phyloP scores from a whole-genome alignment of 2,888 invertebrate genomes.

The Eupithecia dodoneata region DNA sequence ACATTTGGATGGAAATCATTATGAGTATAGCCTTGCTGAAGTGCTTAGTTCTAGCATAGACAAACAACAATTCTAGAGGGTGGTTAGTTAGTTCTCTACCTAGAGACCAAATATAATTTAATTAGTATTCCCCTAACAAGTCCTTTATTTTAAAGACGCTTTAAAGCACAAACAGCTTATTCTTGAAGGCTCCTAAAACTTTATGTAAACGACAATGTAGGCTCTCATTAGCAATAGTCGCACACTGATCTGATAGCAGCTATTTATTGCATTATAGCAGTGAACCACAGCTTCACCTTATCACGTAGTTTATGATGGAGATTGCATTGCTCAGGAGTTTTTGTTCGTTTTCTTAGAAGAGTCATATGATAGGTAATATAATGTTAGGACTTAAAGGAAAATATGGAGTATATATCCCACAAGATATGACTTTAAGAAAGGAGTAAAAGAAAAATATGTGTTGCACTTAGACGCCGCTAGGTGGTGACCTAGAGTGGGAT shows the following conservation, averaged over 20 bases:
- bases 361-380: not conserved
- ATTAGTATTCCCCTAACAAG: slow-evolving; percentile 21
- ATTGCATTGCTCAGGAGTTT: not conserved
- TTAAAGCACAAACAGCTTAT: not conserved
- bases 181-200: slow-evolving; percentile 15
- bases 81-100: not conserved
- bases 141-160: slow-evolving; percentile 8
- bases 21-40: too few relatives aligned
- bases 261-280: slow-evolving; percentile 25
- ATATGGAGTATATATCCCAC: not conserved
- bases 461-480: not conserved
- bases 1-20: too few relatives aligned
- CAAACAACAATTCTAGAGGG: too few relatives aligned
- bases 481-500: not conserved
- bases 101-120: not conserved
- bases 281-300: slow-evolving; percentile 18
- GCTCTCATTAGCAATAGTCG: slow-evolving; percentile 25
- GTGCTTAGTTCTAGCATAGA: too few relatives aligned
- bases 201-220: slow-evolving; percentile 24
- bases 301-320: slow-evolving; percentile 19
- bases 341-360: not conserved
- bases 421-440: not conserved
- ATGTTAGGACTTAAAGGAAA: not conserved
- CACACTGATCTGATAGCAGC: slow-evolving; percentile 25
- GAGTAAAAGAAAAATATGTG: not conserved